Percentiles rank a stretch among this genome's conserved stretches.
Evolutionary conservation across 2,888 invertebrate genomes (phyloP).

Genomic region (Drosophila yooni): DNA sequence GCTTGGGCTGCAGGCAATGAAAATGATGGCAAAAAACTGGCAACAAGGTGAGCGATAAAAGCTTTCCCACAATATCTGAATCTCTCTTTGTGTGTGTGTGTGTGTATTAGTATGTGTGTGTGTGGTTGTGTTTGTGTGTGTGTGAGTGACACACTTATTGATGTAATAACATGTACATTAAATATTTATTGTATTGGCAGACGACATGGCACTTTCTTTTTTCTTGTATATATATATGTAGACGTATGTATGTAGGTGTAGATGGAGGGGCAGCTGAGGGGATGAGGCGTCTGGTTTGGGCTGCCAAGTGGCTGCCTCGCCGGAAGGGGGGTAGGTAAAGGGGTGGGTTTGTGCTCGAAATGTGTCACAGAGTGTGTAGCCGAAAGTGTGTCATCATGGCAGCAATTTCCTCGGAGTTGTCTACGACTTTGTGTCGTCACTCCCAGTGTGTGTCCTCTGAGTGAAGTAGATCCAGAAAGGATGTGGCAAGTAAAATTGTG

Average conservation of each 20-base stretch:
- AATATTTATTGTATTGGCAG: constrained; percentile 79
- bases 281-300: background rate
- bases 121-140: constrained; percentile 20
- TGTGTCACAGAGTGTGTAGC: constrained; percentile 38
- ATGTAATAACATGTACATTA: constrained; percentile 80
- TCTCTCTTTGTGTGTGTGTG: constrained; percentile 6
- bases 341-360: background rate
- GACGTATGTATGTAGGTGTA: background rate
- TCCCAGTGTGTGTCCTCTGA: background rate
- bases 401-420: constrained; percentile 27
- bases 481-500: background rate
- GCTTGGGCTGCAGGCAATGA: constrained; percentile 49
- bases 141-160: constrained; percentile 75
- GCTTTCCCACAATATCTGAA: constrained; percentile 59
- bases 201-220: constrained; percentile 76
- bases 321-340: constrained; percentile 3
- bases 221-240: constrained; percentile 6
- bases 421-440: background rate
- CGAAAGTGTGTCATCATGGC: constrained; percentile 45
- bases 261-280: background rate
- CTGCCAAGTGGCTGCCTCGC: constrained; percentile 35
- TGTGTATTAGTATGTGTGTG: constrained; percentile 7
- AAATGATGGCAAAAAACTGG: constrained; percentile 49
- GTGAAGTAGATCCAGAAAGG: background rate
- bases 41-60: constrained; percentile 73